Percentiles rank a stretch among this genome's conserved stretches.
These are phyloP conservation scores for Nasonia longicornis DNA, from an alignment of 1,140 invertebrate genomes.

Conservation along the genomic window DNA sequence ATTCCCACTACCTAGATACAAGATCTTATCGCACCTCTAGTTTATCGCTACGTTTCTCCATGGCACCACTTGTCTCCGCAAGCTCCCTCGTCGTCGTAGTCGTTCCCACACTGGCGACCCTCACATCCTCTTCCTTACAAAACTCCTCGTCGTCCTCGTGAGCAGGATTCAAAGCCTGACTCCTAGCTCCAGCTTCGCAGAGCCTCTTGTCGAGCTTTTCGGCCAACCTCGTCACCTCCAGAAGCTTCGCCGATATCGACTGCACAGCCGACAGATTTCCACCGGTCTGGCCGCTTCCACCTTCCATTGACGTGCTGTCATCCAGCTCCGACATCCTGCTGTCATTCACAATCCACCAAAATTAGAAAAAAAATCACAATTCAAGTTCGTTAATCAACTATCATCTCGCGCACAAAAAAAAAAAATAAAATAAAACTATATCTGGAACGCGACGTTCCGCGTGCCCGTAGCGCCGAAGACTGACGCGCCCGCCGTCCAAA, in stretches of 20 bases:
- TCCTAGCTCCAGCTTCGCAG: constrained; percentile 68
- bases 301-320: background rate
- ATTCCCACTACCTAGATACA: background rate
- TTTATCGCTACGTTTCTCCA: constrained; percentile 16
- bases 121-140: background rate
- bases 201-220: constrained; percentile 75
- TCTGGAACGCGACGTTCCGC: background rate
- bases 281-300: constrained; percentile 42
- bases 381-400: background rate
- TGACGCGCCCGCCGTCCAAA: constrained; percentile 41
- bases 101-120: background rate
- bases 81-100: background rate
- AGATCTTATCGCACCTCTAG: constrained; percentile 18
- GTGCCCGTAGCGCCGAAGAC: constrained; percentile 15
- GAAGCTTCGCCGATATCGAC: constrained; percentile 74
- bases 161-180: constrained; percentile 48
- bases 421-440: constrained; percentile 11
- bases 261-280: constrained; percentile 75
- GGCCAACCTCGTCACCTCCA: constrained; percentile 76
- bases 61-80: constrained; percentile 51
- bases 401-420: background rate
- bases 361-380: background rate
- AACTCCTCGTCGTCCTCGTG: constrained; percentile 49
- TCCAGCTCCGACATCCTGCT: constrained; percentile 27
- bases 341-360: background rate